Evolutionary conservation across 2,113 vertebrate species (phyloP), one percentile per base, ranked within the genome.

Genomic region (Chitala chitala): DNA sequence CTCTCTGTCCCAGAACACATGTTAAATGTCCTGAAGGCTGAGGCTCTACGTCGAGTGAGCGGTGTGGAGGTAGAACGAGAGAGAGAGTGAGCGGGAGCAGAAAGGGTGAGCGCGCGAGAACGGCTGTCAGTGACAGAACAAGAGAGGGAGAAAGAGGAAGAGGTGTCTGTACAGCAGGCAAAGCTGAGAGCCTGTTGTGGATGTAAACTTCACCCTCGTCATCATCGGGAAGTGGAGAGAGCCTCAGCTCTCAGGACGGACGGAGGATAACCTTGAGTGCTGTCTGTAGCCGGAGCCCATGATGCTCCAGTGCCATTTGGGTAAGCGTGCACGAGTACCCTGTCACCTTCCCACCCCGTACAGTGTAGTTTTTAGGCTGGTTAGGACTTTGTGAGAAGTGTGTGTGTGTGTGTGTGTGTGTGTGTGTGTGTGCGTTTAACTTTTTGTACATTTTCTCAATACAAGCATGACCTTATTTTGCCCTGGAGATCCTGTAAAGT

Each of bases 161-260:
- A n/a, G 79, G 68, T 71, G 68, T 71, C 36, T 53, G 15, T 48
- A 44, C 72, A 72, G 74, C 75, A 66, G 46, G 76, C 73, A 70
- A 56, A 22, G 61, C 59, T 53, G 55, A 22, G 54, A 22, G 80
- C 78, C 75, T 82, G 12, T 77, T 85, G 86, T 88, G 83, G 85
- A 90, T 89, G 91, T 88, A 89, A 92, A 93, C 87, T 92, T 91
- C 86, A 84, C 84, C 75, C 26, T 70, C n/a, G 46, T 40, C 64
- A 71, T 51, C 1, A 72, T 65, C 15, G 74, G 63, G 79, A 5
- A 29, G 56, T 12, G 0, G 56, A 12, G 5, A 46, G 44, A 5
- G 5, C 12, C 5, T 46, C 76, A 29, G 71, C 68, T 48, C 22
- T 79, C 75, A 58, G 85, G 87, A 80, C 76, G 26, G 76, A 36